Evolutionary conservation across 2,797 vertebrate species (phyloP), one percentile per base, ranked within the genome.

Genomic region (Epinephelus malabaricus): DNA sequence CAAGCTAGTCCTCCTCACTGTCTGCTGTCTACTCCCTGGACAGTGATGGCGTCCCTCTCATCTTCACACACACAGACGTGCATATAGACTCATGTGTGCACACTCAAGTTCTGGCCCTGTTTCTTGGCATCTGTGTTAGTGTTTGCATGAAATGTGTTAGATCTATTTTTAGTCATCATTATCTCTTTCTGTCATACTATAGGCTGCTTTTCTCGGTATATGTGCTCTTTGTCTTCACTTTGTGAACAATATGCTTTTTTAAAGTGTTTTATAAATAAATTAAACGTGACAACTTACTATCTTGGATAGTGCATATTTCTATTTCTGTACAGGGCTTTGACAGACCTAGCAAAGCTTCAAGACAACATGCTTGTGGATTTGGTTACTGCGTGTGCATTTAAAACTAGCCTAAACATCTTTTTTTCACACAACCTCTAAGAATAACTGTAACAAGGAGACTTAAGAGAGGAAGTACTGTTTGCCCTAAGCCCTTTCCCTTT

Each of bases 81-180:
- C 17, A 40, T 40, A 58, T 7, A 56, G 70, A 61, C 30, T 38
- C 2, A 9, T 40, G 78, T 49, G 49, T 45, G 10, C 78, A 73
- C 46, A 15, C 69, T 62, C 18, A 30, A 59, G 69, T 66, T 78
- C 59, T 75, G 77, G 47, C 75, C 62, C 30, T 15, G 8, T 86
- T 90, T 88, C 80, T 75, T 73, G 76, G 69, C 78, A 66, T 78
- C 78, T 66, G 50, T 76, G 73, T 82, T 72, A 17, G 50, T 74
- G 81, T 79, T 84, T 85, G 30, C 59, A 64, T 76, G 63, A 88
- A 79, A 82, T 81, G 73, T 50, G 58, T 69, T 64, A 14, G 51
- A 38, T 86, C 81, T 86, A 89, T 87, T 85, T 89, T 85, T 76
- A 84, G 65, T 8, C 25, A 71, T 91, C 63, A 78, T 87, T 81